phyloP scores from a whole-genome alignment of 1,140 invertebrate genomes.

The Apis mellifera region Amel_HAv3.1 CM009935.2:13202001-13202500 shows the following conservation, averaged over 20 bases:
- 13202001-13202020: too few relatives aligned
- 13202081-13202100: not conserved
- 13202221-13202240: conserved; percentile 69
- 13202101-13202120: too few relatives aligned
- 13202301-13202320: conserved; percentile 70
- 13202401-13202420: conserved; percentile 7
- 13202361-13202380: conserved; percentile 12
- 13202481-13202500: not conserved
- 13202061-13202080: not conserved
- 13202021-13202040: too few relatives aligned
- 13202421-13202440: conserved; percentile 28
- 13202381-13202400: conserved; percentile 9
- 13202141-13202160: too few relatives aligned
- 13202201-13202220: conserved; percentile 53
- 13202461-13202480: not conserved
- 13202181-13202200: not conserved
- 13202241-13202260: conserved; percentile 68
- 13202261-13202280: conserved; percentile 62
- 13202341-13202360: conserved; percentile 36
- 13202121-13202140: too few relatives aligned
- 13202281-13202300: conserved; percentile 73
- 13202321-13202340: conserved; percentile 6
- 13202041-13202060: not conserved
- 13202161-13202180: not conserved
- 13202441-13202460: not conserved